Conservation (phyloP, 2,797 vertebrate species). For the Propithecus perrieri region DNA sequence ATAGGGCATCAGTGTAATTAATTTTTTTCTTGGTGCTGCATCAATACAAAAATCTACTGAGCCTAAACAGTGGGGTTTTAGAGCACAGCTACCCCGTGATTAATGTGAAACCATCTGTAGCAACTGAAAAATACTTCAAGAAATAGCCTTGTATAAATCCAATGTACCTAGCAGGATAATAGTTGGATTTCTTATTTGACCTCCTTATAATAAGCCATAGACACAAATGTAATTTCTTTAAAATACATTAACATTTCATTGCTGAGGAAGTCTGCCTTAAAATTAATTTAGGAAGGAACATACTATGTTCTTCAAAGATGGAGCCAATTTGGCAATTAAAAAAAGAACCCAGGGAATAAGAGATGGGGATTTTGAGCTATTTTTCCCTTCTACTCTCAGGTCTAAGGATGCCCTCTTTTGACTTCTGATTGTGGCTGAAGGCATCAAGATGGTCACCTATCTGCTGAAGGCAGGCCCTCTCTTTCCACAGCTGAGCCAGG, state of each 20-base stretch:
- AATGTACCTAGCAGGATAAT: conserved; percentile 14
- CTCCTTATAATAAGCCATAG: conserved; percentile 40
- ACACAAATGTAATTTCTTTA: not conserved
- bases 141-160: conserved; percentile 53
- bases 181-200: conserved; percentile 77
- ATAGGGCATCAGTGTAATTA: conserved; percentile 71
- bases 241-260: not conserved
- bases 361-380: not conserved
- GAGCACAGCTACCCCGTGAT: conserved; percentile 73
- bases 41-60: conserved; percentile 66
- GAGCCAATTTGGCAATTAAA: not conserved
- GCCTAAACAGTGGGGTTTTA: conserved; percentile 55
- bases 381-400: rapidly evolving
- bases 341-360: not conserved
- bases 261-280: not conserved
- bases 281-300: not conserved
- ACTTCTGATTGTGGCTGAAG: not conserved
- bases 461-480: not conserved
- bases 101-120: conserved; percentile 70
- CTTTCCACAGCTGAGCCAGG: not conserved
- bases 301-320: not conserved
- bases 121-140: conserved; percentile 64
- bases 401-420: not conserved
- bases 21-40: conserved; percentile 69
- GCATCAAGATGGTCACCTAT: not conserved